Evolutionary conservation across 2,113 vertebrate species (phyloP), one percentile per base, ranked within the genome.

Genomic region (Gulo gulo): DNA sequence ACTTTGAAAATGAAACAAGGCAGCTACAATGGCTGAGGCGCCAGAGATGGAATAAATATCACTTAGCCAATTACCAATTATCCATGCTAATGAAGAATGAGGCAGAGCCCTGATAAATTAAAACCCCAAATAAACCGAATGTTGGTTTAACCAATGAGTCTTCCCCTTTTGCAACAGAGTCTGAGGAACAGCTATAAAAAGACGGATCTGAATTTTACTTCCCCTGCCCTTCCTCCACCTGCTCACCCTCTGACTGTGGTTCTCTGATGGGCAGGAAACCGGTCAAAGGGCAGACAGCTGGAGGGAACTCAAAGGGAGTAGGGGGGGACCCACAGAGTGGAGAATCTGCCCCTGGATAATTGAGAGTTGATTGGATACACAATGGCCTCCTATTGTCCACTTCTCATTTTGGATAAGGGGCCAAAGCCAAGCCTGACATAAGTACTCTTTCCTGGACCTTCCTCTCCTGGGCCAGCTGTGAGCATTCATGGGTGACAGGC

Each of bases 251-350:
- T 61, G 76, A 96, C 95, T 90, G 63, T 21, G 90, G 90, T 94
- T 96, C 96, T 97, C 96, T 97, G 94, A 97, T 88, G 80, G 96
- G 97, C 92, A 74, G 96, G 90, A 85, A 79, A 34, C 20, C 0
- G 94, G 97, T 98, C 98, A 98, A 97, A 98, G 98, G 97, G 97
- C 97, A 98, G 98, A 98, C 97, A 98, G 98, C 97, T 97, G 97
- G 97, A 97, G 97, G 94, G 95, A 94, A 92, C 94, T 97, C 97
- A 97, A 96, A 97, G 87, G 63, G 61, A 96, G 82, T 0, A 45
- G 79, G 61, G 94, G 94, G 91, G 78, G 47, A 95, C 94, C 95
- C 97, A 90, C 92, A 88, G 97, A 97, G 97, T 96, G 87, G 97
- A 95, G 92, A 94, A 7, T 94, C 92, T 97, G 97, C 83, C 92